Conservation (phyloP, 2,888 invertebrate species). For the Stomorhina lunata region DNA sequence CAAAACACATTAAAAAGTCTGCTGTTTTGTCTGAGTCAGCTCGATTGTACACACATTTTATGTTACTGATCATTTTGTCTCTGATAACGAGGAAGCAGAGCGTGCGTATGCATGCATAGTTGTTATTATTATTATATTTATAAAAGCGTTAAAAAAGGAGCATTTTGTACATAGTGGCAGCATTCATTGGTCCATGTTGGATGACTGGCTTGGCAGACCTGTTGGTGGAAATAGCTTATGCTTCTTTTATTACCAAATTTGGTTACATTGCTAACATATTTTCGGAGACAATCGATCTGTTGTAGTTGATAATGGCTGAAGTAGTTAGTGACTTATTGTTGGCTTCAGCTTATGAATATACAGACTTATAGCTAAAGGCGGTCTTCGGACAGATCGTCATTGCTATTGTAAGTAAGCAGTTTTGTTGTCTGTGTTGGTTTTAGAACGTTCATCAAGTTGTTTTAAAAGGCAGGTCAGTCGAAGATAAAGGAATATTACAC, state of each 20-base stretch:
- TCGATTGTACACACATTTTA: not conserved
- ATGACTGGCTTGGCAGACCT: conserved; percentile 49
- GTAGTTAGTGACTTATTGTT: conserved; percentile 46
- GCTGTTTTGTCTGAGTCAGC: conserved; percentile 31
- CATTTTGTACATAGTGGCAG: conserved; percentile 47
- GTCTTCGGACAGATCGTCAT: not conserved
- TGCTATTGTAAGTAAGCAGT: conserved; percentile 30
- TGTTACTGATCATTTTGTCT: conserved; percentile 59
- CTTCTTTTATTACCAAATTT: conserved; percentile 69
- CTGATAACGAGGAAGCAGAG: conserved; percentile 58
- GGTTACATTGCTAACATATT: conserved; percentile 67
- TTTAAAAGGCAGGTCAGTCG: not conserved
- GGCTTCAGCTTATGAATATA: not conserved
- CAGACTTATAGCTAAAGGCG: conserved; percentile 15
- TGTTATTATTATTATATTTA: conserved; percentile 44
- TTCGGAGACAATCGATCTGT: conserved; percentile 67
- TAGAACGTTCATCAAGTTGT: conserved; percentile 58
- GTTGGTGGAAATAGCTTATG: conserved; percentile 63
- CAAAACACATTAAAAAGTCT: conserved; percentile 32
- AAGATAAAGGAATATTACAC: not conserved
- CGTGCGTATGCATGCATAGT: conserved; percentile 64
- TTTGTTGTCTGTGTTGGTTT: conserved; percentile 54
- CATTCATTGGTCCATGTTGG: conserved; percentile 11
- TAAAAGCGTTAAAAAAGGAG: conserved; percentile 66
- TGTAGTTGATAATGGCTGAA: conserved; percentile 47